Evolutionary conservation across 2,797 vertebrate species (phyloP).

Genomic region (Petrocephalus sullivani): DNA sequence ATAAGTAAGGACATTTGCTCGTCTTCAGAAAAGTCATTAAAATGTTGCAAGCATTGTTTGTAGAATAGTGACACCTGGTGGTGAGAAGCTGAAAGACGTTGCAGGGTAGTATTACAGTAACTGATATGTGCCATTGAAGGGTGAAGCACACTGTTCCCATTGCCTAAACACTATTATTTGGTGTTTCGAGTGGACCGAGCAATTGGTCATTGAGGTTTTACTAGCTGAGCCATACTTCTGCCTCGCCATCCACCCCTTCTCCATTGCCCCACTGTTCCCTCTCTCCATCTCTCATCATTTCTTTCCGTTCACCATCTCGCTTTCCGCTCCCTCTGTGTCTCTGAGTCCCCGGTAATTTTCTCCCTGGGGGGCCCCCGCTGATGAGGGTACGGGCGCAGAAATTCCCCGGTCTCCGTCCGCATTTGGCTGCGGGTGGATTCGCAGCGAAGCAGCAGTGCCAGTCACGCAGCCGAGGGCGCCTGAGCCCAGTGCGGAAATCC

Average conservation of each 20-base stretch:
- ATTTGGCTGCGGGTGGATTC: background rate
- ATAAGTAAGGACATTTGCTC: constrained; percentile 1
- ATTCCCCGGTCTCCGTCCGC: background rate
- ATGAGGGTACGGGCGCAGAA: background rate
- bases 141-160: background rate
- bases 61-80: constrained; percentile 22
- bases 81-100: background rate
- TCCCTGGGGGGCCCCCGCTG: background rate
- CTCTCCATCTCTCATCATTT: background rate
- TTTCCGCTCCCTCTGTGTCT: background rate
- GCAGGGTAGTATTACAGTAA: background rate
- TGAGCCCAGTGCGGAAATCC: background rate
- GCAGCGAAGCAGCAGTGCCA: background rate
- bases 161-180: background rate
- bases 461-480: background rate
- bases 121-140: background rate
- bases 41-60: background rate
- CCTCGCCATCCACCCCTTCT: background rate
- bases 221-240: background rate
- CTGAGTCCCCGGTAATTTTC: background rate
- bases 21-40: background rate
- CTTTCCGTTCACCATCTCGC: background rate
- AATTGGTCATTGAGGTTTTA: background rate
- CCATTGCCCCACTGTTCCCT: background rate
- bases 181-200: background rate